These are phyloP conservation scores for Sebastes jordani DNA, from an alignment of 2,797 vertebrate species.

Conservation along the genomic window DNA sequence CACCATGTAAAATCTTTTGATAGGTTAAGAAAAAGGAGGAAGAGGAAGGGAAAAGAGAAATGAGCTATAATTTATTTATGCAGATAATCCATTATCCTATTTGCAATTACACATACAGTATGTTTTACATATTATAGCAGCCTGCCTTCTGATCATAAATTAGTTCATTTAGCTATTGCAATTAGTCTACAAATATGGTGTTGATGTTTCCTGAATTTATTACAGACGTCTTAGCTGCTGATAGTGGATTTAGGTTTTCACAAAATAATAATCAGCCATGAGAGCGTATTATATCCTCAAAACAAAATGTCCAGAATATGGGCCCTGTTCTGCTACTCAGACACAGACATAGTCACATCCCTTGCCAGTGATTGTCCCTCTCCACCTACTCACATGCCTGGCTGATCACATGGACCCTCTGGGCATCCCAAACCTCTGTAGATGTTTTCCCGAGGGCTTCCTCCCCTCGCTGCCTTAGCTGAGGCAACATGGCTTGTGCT, in stretches of 20 bases:
- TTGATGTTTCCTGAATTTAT: constrained; percentile 1
- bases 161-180: neutral
- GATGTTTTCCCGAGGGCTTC: constrained; percentile 15
- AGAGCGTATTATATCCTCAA: neutral
- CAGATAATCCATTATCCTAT: neutral
- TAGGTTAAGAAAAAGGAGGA: neutral
- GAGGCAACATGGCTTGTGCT: constrained; percentile 14
- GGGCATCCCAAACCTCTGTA: constrained; percentile 32
- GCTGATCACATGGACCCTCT: constrained; percentile 37
- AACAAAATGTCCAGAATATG: constrained; percentile 9
- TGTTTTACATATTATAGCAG: neutral
- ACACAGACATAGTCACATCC: constrained; percentile 4
- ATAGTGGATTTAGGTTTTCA: constrained; percentile 4
- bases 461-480: neutral
- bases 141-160: neutral
- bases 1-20: neutral
- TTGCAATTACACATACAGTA: neutral
- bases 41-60: neutral
- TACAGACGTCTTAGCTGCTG: neutral
- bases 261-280: neutral
- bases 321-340: neutral
- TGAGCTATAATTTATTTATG: neutral
- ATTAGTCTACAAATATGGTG: neutral
- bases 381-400: constrained; percentile 39
- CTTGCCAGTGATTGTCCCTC: constrained; percentile 31